Evolutionary conservation across 2,113 vertebrate genomes (phyloP).

Genomic region (Malurus elegans): DNA sequence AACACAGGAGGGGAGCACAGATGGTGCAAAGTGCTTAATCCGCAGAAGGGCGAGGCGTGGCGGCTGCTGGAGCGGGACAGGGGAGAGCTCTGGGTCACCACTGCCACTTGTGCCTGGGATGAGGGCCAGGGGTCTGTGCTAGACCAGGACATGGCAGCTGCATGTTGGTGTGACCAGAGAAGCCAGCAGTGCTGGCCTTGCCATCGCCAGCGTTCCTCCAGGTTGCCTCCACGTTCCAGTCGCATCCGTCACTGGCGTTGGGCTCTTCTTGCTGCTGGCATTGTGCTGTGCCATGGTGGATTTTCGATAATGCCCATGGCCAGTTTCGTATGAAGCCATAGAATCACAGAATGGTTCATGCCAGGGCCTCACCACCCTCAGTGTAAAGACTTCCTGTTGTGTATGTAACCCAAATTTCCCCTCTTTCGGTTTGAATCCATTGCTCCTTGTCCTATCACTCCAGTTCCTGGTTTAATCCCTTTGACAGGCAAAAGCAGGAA

Average conservation of each 20-base stretch:
- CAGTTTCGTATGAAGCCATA: rapidly evolving
- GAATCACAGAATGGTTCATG: not conserved
- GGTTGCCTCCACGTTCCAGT: rapidly evolving
- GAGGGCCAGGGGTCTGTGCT: not conserved
- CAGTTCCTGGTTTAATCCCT: not conserved
- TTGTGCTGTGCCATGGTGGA: not conserved
- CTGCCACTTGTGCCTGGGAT: rapidly evolving
- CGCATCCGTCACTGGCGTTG: rapidly evolving
- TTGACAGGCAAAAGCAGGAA: constrained; percentile 23
- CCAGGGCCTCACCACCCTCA: not conserved
- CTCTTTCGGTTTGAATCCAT: not conserved
- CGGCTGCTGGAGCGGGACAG: not conserved
- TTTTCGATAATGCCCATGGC: not conserved
- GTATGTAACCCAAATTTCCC: not conserved
- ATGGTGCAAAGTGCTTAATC: not conserved
- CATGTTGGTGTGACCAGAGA: rapidly evolving
- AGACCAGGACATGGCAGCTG: rapidly evolving
- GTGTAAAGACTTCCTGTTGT: too few species aligned
- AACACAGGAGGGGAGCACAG: not conserved
- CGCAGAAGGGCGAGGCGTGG: not conserved
- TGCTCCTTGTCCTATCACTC: too few species aligned
- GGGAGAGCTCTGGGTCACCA: not conserved
- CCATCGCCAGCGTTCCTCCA: rapidly evolving
- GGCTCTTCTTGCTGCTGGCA: not conserved
- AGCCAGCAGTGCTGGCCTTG: not conserved